Base-by-base conservation (phyloP, 1,140 invertebrate genomes). In the Sitophilus oryzae region DNA sequence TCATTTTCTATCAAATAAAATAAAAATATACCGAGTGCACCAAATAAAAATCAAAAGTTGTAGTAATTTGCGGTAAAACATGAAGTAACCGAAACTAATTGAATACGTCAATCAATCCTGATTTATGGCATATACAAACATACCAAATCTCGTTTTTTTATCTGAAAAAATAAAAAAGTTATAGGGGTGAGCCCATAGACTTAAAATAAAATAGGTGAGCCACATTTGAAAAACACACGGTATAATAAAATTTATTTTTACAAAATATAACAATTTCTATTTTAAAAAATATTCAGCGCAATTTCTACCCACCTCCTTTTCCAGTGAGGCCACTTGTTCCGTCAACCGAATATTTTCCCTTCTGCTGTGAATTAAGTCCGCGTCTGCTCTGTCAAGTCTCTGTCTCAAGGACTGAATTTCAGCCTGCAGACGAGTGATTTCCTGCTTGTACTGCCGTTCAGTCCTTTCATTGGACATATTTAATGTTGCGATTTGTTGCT, bases 231-330 rank as follows among this genome's bases (percentile, higher is more conserved):
- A 30, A 11, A 6, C 5, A 45, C 10, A 45, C 5, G 21, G 43
- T 20, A 18, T 9, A 38, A 38, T 38, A 44, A 25, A 46, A 34
- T 45, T 3, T 6, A 2, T 19, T 20, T 21, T 20, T 3, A 16
- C 19, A 9, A 37, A 19, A 35, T 44, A 51, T 40, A 15, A 11
- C 2, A 51, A 36, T 47, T 43, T n/a, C n/a, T n/a, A n/a, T n/a
- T n/a, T n/a, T n/a, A n/a, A n/a, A n/a, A n/a, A n/a, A n/a, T n/a
- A n/a, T n/a, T n/a, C n/a, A n/a, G n/a, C n/a, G n/a, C n/a, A n/a
- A n/a, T n/a, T n/a, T n/a, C n/a, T n/a, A n/a, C n/a, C 48, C 66
- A 87, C 86, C 78, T 89, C 86, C 72, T 88, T 88, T 65, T 91
- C 86, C 46, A 89, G 67, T 43, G 79, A 82, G 8, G 85, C 79